Base-by-base conservation (phyloP, 2,888 invertebrate species). In the Ametastegia equiseti region DNA sequence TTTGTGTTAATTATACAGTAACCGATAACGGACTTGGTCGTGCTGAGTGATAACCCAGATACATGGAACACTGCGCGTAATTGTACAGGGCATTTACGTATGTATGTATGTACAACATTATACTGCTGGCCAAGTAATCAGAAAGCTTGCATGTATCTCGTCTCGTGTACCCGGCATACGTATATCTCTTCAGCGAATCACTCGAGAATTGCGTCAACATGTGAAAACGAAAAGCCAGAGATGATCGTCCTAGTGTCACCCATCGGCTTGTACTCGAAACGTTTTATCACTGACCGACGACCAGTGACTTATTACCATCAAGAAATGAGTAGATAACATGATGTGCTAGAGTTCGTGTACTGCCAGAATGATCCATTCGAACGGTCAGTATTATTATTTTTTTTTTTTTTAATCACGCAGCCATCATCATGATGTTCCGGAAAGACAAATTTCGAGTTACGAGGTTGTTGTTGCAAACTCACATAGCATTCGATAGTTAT, bases 201-300 rank as follows among this genome's bases (percentile, higher is more conserved):
- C 39, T 47, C 27, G 45, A 23, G 71, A 13, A 71, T 23, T 30
- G 33, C 54, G 30, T 54, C 11, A n/a, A 54, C 36, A 36, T 45
- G 30, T 19, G 11, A 39, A 39, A 67, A n/a, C 9, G 19, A 23
- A 67, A 19, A 67, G n/a, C 65, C 13, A 47, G 27, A 71, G 47
- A 45, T 47, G 45, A 71, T n/a, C 71, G 42, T 71, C 71, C 45
- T 71, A 71, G 71, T 71, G 71, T 71, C 71, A 71, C 71, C 71
- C 71, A 71, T 45, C 71, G 71, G 71, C 47, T 11, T 7, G 30
- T 71, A 30, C 47, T 47, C 30, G 71, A 71, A 71, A n/a, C 71
- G 27, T 47, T 71, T 71, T 47, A 27, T 67, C 23, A 39, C 65
- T n/a, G 33, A 67, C 65, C 65, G 30, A 45, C 71, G 47, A 45